Conservation (phyloP, 2,888 invertebrate genomes). For the Balanococcus diminutus region DNA sequence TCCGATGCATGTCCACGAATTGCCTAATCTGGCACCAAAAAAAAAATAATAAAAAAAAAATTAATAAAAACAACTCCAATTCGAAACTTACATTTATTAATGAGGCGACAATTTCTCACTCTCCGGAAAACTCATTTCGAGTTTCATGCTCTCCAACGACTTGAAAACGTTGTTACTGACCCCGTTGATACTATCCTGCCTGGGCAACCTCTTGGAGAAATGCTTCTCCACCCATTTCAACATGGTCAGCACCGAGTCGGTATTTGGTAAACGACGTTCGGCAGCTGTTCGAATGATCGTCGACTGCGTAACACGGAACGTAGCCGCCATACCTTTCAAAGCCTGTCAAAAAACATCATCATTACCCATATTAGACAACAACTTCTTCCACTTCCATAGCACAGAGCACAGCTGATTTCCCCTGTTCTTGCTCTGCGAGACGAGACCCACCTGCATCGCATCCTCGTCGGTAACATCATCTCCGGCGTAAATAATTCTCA, state of each 20-base stretch:
- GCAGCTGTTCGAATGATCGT: constrained; percentile 85
- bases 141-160: constrained; percentile 56
- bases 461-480: constrained; percentile 90
- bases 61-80: too few relatives aligned
- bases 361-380: neutral
- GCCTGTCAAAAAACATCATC: constrained; percentile 66
- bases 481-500: constrained; percentile 86
- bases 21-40: too few relatives aligned
- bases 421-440: neutral
- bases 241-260: constrained; percentile 87
- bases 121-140: constrained; percentile 55
- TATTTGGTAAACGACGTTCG: constrained; percentile 83
- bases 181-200: constrained; percentile 55
- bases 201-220: constrained; percentile 58
- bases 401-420: too few relatives aligned
- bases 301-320: constrained; percentile 86
- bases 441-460: constrained; percentile 77
- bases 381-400: too few relatives aligned
- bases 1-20: too few relatives aligned
- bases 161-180: constrained; percentile 52
- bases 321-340: constrained; percentile 90
- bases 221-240: constrained; percentile 89
- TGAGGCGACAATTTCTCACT: constrained; percentile 46
- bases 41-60: too few relatives aligned
- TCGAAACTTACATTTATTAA: constrained; percentile 31